Evolutionary conservation across 2,888 invertebrate species (phyloP).

Genomic region (Philhelius pedissequus): DNA sequence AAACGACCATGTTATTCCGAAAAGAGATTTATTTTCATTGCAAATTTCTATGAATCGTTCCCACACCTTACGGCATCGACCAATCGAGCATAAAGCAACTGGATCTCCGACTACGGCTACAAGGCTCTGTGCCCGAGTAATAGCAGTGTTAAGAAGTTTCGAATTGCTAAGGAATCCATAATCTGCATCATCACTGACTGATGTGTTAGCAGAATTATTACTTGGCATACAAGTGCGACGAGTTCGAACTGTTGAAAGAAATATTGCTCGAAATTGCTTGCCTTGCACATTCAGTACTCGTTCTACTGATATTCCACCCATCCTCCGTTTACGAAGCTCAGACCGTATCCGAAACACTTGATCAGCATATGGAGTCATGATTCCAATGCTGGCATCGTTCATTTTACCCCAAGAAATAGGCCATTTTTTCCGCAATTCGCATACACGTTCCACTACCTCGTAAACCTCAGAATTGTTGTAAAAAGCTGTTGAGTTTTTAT

Average conservation of each 20-base stretch:
- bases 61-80: constrained; percentile 90
- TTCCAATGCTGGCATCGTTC: constrained; percentile 88
- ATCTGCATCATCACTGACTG: constrained; percentile 82
- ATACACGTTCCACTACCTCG: constrained; percentile 88
- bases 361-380: constrained; percentile 91
- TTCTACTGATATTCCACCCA: constrained; percentile 89
- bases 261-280: constrained; percentile 90
- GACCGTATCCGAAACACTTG: constrained; percentile 87
- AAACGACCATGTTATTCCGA: constrained; percentile 86
- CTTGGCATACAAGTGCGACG: constrained; percentile 84
- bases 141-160: constrained; percentile 89
- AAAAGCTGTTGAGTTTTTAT: constrained; percentile 87
- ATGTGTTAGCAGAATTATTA: constrained; percentile 69
- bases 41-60: constrained; percentile 87
- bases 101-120: constrained; percentile 93
- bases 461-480: constrained; percentile 90
- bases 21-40: constrained; percentile 84
- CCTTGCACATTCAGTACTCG: constrained; percentile 92
- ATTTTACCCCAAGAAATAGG: constrained; percentile 87
- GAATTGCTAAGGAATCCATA: constrained; percentile 91
- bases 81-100: constrained; percentile 88
- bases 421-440: constrained; percentile 86
- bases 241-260: constrained; percentile 87
- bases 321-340: constrained; percentile 86
- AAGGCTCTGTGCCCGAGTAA: constrained; percentile 89